Percentiles rank a stretch among this genome's conserved stretches.
Evolutionary conservation across 2,888 invertebrate species (phyloP).

Genomic region (Cryptocephalus moraei): DNA sequence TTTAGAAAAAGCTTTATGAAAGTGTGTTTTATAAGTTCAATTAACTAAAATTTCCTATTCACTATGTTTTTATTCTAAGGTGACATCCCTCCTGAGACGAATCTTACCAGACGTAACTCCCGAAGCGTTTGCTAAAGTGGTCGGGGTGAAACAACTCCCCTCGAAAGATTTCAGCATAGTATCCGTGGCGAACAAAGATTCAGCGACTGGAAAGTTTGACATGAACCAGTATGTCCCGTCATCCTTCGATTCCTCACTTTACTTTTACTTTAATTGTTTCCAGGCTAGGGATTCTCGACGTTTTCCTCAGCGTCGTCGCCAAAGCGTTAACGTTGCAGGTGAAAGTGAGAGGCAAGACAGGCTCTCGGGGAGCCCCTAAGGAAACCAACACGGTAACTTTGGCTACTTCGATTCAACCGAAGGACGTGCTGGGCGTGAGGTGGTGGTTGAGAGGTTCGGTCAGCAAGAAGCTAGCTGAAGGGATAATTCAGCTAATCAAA

Average conservation of each 20-base stretch:
- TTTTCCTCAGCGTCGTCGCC: conserved; percentile 81
- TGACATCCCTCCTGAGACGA: conserved; percentile 73
- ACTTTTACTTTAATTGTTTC: conserved; percentile 4
- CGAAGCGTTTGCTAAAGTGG: conserved; percentile 64
- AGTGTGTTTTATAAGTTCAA: neutral
- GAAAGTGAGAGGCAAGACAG: conserved; percentile 60
- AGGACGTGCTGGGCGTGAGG: conserved; percentile 44
- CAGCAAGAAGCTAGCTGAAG: conserved; percentile 75
- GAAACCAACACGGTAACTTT: conserved; percentile 48
- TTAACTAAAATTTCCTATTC: neutral
- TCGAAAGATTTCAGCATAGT: conserved; percentile 69
- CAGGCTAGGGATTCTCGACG: conserved; percentile 74
- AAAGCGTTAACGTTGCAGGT: conserved; percentile 87
- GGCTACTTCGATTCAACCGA: conserved; percentile 48
- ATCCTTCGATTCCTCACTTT: neutral
- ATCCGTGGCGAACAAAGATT: conserved; percentile 43
- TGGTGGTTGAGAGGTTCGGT: conserved; percentile 89
- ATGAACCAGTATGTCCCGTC: conserved; percentile 30
- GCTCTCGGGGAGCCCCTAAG: conserved; percentile 37
- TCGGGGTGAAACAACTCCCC: conserved; percentile 61
- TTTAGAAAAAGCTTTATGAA: too few species aligned
- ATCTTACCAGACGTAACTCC: conserved; percentile 88
- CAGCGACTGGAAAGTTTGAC: conserved; percentile 41
- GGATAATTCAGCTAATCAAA: conserved; percentile 75
- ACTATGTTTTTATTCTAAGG: conserved; percentile 37